Evolutionary conservation across 2,888 invertebrate genomes (phyloP).

Genomic region (Apamea sordens): DNA sequence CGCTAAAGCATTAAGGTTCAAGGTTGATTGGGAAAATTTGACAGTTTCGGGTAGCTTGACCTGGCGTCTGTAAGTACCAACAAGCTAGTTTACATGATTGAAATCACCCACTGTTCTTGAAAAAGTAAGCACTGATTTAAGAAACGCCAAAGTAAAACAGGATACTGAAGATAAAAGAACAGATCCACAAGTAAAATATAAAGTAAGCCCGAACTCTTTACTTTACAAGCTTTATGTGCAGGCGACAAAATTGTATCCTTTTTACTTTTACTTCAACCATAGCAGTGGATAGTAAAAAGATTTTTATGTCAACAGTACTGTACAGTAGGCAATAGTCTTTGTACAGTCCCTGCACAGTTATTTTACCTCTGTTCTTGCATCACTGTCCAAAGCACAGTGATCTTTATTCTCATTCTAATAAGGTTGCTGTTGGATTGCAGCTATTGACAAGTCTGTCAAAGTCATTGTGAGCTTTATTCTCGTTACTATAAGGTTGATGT

Average conservation of each 20-base stretch:
- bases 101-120: no score
- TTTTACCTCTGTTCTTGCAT: background rate
- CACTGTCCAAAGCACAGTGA: background rate
- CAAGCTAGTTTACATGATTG: background rate
- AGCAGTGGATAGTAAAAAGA: conserved; percentile 38
- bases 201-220: conserved; percentile 14
- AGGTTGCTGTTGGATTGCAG: background rate
- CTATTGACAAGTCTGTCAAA: background rate
- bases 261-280: conserved; percentile 50
- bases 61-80: no score
- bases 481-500: background rate
- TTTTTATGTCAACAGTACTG: conserved; percentile 40
- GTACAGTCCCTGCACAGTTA: background rate
- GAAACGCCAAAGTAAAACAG: conserved; percentile 8
- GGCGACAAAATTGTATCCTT: conserved; percentile 48
- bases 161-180: conserved; percentile 25
- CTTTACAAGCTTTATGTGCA: conserved; percentile 45
- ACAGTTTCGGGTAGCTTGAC: no score
- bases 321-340: conserved; percentile 18
- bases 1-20: no score
- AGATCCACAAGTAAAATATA: conserved; percentile 36
- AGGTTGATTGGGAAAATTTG: no score
- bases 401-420: background rate
- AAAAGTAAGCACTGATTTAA: conserved; percentile 26
- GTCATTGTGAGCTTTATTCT: background rate